phyloP scores from a whole-genome alignment of 2,888 invertebrate genomes.

The Bhutanitis thaidina region DNA sequence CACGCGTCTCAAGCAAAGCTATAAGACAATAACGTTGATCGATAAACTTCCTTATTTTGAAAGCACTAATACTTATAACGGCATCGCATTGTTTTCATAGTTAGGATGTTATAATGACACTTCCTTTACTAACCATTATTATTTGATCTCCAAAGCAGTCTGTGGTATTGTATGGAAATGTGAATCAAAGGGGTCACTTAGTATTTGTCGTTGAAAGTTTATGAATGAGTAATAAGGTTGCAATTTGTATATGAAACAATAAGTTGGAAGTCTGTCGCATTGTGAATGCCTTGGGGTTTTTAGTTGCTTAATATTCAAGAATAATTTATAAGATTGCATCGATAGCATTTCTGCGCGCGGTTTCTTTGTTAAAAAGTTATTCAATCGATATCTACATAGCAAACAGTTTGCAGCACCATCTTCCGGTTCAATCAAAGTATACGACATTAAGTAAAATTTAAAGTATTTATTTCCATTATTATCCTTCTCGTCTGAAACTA shows the following conservation, averaged over 20 bases:
- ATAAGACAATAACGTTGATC: slow-evolving; percentile 36
- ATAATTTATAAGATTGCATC: slow-evolving; percentile 13
- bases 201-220: slow-evolving; percentile 28
- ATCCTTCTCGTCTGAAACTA: too few species aligned
- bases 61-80: slow-evolving; percentile 31
- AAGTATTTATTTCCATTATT: too few species aligned
- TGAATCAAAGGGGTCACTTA: slow-evolving; percentile 11
- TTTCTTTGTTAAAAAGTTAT: not conserved
- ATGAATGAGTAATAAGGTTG: slow-evolving; percentile 34
- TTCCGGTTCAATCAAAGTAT: not conserved
- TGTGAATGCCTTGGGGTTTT: slow-evolving; percentile 22
- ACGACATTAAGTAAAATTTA: too few species aligned
- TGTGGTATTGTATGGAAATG: not conserved
- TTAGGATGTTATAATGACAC: slow-evolving; percentile 20
- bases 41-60: slow-evolving; percentile 42
- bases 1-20: slow-evolving; percentile 42
- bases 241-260: slow-evolving; percentile 34
- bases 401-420: not conserved
- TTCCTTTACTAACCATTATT: slow-evolving; percentile 23
- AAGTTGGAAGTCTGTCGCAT: slow-evolving; percentile 19
- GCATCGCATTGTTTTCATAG: slow-evolving; percentile 18
- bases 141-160: slow-evolving; percentile 20
- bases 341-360: not conserved
- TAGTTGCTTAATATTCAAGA: slow-evolving; percentile 26
- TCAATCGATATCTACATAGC: not conserved